phyloP scores from a whole-genome alignment of 1,140 invertebrate species.

The Parasteatoda tepidariorum region DNA sequence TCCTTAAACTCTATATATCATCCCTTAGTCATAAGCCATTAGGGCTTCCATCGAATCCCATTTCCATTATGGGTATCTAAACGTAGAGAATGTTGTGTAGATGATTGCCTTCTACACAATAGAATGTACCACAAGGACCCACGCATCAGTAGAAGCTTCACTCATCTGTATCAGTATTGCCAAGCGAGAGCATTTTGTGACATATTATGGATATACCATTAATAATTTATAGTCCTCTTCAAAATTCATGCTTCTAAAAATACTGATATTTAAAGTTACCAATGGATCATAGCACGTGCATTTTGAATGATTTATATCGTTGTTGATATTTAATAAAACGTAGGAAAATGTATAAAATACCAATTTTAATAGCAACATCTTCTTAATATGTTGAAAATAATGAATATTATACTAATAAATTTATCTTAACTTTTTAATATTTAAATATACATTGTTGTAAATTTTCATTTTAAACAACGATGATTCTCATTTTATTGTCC shows the following conservation, averaged over 20 bases:
- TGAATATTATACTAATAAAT: too few relatives aligned
- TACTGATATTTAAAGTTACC: neutral
- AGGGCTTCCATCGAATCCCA: neutral
- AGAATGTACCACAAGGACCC: neutral
- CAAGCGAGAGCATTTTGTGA: neutral
- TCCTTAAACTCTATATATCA: neutral
- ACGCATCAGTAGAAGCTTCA: neutral
- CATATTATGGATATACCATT: neutral
- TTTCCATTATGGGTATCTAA: neutral
- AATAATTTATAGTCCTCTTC: neutral
- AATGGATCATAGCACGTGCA: too few relatives aligned
- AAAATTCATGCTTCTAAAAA: neutral
- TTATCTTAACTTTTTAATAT: too few relatives aligned
- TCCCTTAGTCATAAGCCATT: neutral
- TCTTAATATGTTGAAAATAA: too few relatives aligned
- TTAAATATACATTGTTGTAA: too few relatives aligned
- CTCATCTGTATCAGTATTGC: neutral
- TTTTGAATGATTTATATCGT: too few relatives aligned
- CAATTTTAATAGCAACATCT: too few relatives aligned
- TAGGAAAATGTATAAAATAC: too few relatives aligned
- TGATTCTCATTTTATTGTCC: too few relatives aligned
- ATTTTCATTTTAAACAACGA: too few relatives aligned
- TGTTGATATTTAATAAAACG: too few relatives aligned
- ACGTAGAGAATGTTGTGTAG: neutral
- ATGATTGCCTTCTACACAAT: neutral